A percentile compares a stretch with the other conserved stretches of the same genome.
These are phyloP conservation scores for Chloroceryle aenea DNA, from an alignment of 2,113 vertebrate genomes.

Conservation along the genomic window DNA sequence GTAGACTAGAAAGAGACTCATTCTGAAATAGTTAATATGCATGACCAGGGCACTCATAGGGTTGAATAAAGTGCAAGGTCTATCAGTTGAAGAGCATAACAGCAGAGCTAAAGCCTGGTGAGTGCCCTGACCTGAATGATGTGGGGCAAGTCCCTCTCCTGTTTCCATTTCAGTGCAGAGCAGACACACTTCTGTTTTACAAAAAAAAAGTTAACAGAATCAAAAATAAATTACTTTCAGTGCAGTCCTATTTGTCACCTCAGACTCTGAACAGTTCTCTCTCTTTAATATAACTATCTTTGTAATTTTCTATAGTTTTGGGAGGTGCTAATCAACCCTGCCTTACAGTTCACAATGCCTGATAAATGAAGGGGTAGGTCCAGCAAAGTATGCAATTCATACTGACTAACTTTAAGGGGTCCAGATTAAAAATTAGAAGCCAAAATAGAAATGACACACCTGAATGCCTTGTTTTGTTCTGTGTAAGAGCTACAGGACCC, in stretches of 20 bases:
- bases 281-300: not conserved
- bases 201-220: not conserved
- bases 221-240: not conserved
- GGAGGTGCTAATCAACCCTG: not conserved
- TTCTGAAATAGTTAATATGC: not conserved
- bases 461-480: not conserved
- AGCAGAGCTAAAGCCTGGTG: not conserved
- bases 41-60: accelerated
- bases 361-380: not conserved
- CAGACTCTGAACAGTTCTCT: not conserved
- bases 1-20: not conserved
- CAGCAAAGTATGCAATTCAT: not conserved
- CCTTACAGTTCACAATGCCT: not conserved
- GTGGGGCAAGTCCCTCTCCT: not conserved
- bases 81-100: not conserved
- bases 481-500: not conserved
- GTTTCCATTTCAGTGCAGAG: not conserved
- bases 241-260: not conserved
- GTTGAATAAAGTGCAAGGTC: not conserved
- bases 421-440: not conserved
- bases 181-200: not conserved
- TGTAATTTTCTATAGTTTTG: not conserved
- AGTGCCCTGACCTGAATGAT: not conserved
- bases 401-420: not conserved
- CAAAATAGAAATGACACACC: not conserved